Evolutionary conservation across 2,113 vertebrate genomes (phyloP).

Genomic region (Lonchura striata): DNA sequence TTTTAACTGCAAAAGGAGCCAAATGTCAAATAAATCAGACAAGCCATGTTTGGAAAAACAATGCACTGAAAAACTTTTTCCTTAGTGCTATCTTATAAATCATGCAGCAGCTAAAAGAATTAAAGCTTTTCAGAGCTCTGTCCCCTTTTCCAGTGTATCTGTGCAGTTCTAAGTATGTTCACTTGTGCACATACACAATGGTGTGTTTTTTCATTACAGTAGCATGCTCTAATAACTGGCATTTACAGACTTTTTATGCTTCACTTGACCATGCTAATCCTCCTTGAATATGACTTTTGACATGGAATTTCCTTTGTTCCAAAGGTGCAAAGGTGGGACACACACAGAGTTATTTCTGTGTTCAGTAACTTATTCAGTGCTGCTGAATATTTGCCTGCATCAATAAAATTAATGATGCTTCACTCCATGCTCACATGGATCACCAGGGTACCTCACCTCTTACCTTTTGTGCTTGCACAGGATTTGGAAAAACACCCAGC

Average conservation of each 20-base stretch:
- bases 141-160: not conserved
- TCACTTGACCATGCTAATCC: not conserved
- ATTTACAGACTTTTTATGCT: not conserved
- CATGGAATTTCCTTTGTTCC: not conserved
- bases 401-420: not conserved
- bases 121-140: not conserved
- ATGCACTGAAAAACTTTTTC: not conserved
- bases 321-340: not conserved
- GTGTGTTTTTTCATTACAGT: not conserved
- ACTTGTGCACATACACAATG: not conserved
- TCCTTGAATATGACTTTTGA: not conserved
- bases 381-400: not conserved
- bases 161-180: not conserved
- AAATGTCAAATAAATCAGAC: not conserved
- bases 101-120: not conserved
- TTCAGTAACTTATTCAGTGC: not conserved
- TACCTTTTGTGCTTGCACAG: not conserved
- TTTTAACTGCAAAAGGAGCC: not conserved
- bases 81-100: not conserved
- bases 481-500: not conserved
- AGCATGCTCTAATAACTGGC: not conserved
- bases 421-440: not conserved
- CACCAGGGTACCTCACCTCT: not conserved
- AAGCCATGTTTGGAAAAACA: not conserved
- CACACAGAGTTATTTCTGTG: not conserved